These are phyloP conservation scores for Amazona guildingii DNA, from an alignment of 2,113 vertebrate species.

Conservation along the genomic window DNA sequence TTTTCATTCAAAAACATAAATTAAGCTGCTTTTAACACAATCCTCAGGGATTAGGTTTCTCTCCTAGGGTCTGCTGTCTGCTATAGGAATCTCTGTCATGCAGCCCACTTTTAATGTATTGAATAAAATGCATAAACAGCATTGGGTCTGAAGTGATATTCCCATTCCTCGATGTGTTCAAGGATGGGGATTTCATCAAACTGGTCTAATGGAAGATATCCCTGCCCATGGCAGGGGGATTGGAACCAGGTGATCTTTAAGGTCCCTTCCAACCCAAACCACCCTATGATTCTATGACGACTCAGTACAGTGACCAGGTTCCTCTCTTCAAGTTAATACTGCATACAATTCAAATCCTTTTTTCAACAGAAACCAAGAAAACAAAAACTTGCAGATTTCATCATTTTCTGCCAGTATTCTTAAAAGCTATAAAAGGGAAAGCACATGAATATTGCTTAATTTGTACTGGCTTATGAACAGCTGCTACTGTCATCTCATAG, in stretches of 20 bases:
- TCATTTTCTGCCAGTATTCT: background rate
- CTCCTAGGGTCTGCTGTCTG: background rate
- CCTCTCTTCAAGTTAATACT: background rate
- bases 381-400: background rate
- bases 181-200: background rate
- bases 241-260: background rate
- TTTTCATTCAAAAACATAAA: background rate
- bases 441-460: background rate
- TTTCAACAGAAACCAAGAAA: background rate
- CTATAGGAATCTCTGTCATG: background rate
- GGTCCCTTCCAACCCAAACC: background rate
- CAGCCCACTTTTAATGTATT: background rate
- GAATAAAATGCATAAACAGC: background rate
- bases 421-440: constrained; percentile 14
- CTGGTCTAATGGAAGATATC: background rate
- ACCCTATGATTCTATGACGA: background rate
- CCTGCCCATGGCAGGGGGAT: background rate
- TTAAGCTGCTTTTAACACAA: background rate
- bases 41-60: background rate
- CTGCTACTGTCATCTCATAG: constrained; percentile 5
- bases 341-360: background rate
- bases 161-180: background rate
- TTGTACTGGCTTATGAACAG: background rate
- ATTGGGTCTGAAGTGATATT: background rate
- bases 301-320: background rate